These are phyloP conservation scores for Corvus hawaiiensis DNA, from an alignment of 2,113 vertebrate species.

Conservation along the genomic window DNA sequence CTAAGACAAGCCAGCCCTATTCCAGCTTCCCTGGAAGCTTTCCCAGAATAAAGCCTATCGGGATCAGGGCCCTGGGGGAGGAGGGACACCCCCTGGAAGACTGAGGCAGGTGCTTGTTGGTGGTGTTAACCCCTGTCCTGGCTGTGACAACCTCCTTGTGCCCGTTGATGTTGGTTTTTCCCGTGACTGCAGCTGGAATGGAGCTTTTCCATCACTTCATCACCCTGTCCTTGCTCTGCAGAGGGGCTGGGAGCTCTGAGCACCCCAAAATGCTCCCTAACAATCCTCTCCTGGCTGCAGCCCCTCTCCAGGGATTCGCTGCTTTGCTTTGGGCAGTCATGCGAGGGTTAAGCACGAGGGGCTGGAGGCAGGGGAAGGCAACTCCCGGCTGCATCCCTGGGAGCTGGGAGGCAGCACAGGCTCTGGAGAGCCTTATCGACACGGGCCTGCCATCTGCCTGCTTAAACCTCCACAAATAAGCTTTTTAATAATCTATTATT, in stretches of 20 bases:
- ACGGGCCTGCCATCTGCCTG: conserved; percentile 2
- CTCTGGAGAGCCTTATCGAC: background rate
- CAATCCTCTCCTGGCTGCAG: background rate
- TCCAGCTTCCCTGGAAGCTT: background rate
- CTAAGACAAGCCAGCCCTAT: background rate
- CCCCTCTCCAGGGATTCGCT: background rate
- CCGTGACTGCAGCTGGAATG: background rate
- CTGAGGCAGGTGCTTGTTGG: background rate
- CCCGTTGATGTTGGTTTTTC: background rate
- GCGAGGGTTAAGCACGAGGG: background rate
- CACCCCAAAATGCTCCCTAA: background rate
- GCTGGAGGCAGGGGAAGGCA: background rate
- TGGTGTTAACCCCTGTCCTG: background rate
- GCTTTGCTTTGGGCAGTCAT: background rate
- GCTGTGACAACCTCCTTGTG: background rate
- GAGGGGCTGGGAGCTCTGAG: background rate
- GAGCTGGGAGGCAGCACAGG: background rate
- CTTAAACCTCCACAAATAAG: conserved; percentile 29
- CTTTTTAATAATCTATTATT: conserved; percentile 60
- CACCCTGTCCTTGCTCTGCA: accelerated
- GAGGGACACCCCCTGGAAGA: background rate
- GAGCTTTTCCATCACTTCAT: background rate
- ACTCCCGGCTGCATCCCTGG: background rate
- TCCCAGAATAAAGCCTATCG: background rate
- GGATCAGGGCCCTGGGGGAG: background rate